Evolutionary conservation across 2,113 vertebrate genomes (phyloP).

Genomic region (Oncorhynchus tshawytscha): DNA sequence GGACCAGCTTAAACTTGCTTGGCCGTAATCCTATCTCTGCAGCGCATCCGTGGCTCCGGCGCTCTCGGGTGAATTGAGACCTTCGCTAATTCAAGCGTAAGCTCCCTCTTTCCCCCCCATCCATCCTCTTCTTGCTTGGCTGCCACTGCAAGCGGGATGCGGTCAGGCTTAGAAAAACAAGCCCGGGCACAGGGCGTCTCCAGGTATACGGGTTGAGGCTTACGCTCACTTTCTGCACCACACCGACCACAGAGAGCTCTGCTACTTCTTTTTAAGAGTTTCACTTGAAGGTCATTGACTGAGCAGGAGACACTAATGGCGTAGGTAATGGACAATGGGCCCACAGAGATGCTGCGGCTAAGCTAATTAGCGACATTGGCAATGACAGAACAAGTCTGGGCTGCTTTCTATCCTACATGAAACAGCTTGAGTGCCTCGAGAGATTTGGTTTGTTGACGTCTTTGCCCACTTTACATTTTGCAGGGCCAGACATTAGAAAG

Average conservation of each 20-base stretch:
- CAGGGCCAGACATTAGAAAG: neutral
- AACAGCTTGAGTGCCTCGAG: neutral
- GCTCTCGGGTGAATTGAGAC: constrained; percentile 54
- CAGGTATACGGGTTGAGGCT: neutral
- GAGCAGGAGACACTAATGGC: constrained; percentile 27
- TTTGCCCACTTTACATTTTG: neutral
- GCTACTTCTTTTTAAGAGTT: neutral
- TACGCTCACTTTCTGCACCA: no score
- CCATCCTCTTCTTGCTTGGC: constrained; percentile 1
- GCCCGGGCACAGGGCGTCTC: neutral
- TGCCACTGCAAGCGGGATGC: neutral
- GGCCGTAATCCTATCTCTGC: constrained; percentile 44
- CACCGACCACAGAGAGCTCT: neutral
- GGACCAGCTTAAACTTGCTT: constrained; percentile 35
- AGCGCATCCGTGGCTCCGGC: constrained; percentile 41
- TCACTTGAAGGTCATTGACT: constrained; percentile 44
- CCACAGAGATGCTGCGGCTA: constrained; percentile 21
- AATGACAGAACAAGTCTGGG: constrained; percentile 16
- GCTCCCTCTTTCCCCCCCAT: neutral
- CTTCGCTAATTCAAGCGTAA: constrained; percentile 56
- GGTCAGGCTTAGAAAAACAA: constrained; percentile 2
- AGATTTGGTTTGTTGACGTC: neutral
- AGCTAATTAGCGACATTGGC: constrained; percentile 37
- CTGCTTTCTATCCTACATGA: neutral
- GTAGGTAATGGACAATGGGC: constrained; percentile 40